Base-by-base conservation (phyloP, 2,888 invertebrate species). In the Quadroppia sp. region DNA sequence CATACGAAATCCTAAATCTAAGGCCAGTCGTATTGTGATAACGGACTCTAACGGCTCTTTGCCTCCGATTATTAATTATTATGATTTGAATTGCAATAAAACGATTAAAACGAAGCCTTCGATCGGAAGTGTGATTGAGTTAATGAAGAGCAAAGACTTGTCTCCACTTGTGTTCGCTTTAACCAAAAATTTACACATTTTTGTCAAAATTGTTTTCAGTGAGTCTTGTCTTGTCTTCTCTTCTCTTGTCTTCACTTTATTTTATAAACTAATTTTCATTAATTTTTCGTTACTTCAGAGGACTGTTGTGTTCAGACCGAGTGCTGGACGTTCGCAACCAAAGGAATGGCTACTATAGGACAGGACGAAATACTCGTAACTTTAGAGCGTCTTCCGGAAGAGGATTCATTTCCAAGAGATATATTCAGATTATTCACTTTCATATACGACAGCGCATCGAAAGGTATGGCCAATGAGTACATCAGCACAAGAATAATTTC, bases 331-430 rank as follows among this genome's bases (percentile, higher is more conserved):
- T 88, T 91, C 79, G 87, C 89, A 28, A 89, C 90, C 0, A 85
- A 86, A 78, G 92, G 92, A 17, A 84, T 92, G 82, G 88, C 88
- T 75, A 88, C 88, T 75, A 90, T 91, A 23, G 91, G 90, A 1
- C 92, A 91, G 81, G 91, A 92, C 80, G 92, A 92, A 83, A 84
- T 93, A 25, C 87, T 91, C 64, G 86, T 91, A 74, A 81, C 92
- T 50, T 82, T 92, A 28, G 90, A 91, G 81, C 80, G 81, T 74
- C 83, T 87, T 42, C 84, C 86, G 9, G 86, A 86, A 72, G 88
- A 89, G 79, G 84, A 85, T 71, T 82, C 81, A 11, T 82, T 88
- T 42, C 89, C 90, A 0, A 87, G 87, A 78, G 91, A 92, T 81
- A 85, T 92, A 72, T 89, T 92, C 80, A 82, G 87, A 76, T 89